Evolutionary conservation across 37 sponge, comb jelly and placozoan species (phyloP), one percentile per base, ranked within the genome.

Genomic region (Cliona cf. orientalis): DNA sequence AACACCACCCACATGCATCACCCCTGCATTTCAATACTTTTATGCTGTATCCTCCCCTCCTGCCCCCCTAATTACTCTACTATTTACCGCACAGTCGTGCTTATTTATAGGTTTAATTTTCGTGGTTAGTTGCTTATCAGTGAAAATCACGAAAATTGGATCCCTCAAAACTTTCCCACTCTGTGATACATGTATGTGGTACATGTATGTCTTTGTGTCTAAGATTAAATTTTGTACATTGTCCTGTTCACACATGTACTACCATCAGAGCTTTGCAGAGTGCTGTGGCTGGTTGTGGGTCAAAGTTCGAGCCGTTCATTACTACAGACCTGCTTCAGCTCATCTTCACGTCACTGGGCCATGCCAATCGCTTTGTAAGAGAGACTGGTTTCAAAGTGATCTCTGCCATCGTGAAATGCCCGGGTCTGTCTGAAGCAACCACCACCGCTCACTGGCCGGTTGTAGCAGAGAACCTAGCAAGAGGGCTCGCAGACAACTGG

Each of bases 401-500:
- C 1, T 78, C 86, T 0, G 78, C 89, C 65, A 65, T 96, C 37
- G 84, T 91, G 7, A 60, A 71, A 42, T 67, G 75, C 33, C 82
- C 86, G 62, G 88, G 81, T 80, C 31, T 56, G 69, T 57, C 72
- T 36, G 40, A 44, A 3, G 31, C 56, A 35, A 76, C 36, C 23
- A 25, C 66, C 25, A n/a, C 64, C 0, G 23, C 80, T 22, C 60
- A 74, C 66, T 92, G 84, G 84, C 71, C 82, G 1, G 43, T 59
- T 32, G 67, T 89, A 11, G 83, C 89, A 12, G 29, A 68, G 0
- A 69, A 86, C 71, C 69, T 88, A 32, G 84, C 84, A 66, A 22
- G 57, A 14, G 99, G 99, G 2, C 84, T 98, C 41, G 84, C 96
- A 14, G 99, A 98, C 58, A 93, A 98, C 65, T 98, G 99, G 99